Base-by-base conservation (phyloP, 2,888 invertebrate species). In the Napeogenes inachia region DNA sequence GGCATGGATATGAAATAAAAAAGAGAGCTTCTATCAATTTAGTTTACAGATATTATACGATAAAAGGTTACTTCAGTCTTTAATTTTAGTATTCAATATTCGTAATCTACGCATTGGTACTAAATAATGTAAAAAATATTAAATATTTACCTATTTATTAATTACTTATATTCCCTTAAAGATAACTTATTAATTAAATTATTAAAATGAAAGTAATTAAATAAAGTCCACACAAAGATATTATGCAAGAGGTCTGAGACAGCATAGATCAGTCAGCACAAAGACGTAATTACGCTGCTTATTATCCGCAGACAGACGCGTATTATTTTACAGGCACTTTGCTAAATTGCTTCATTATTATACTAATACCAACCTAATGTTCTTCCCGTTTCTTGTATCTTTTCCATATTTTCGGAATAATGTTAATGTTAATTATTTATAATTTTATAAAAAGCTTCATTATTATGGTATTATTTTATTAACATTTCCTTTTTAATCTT, bases 311-410 rank as follows among this genome's bases (percentile, higher is more conserved):
- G 42, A 42, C 12, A 45, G 61, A 56, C 46, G 50, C 46, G 59
- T 60, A 53, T 60, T 65, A 58, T 62, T 54, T 63, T 47, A 54
- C 60, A 54, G 56, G 42, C 60, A 65, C 65, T 65, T 65, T 56
- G 42, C 60, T 47, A 53, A 62, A 65, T 62, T 62, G 62, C 62
- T 46, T 55, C 58, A 13, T 42, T 54, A 35, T 54, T 58, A 50
- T 60, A 54, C 38, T 56, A 60, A 45, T 21, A 35, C 57, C 45
- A 45, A 46, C 47, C 47, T 42, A 35, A 56, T 42, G 42, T 33
- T 30, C 45, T 8, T 47, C 13, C 21, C 53, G 32, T 61, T 59
- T 47, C 56, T 54, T 60, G n/a, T 6, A 47, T 50, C 45, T 46
- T 38, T 47, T 38, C 32, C n/a, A 32, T 47, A 47, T 56, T 42